Conservation (phyloP, 1,140 invertebrate genomes). For the Philopotamus ludificatus region DNA sequence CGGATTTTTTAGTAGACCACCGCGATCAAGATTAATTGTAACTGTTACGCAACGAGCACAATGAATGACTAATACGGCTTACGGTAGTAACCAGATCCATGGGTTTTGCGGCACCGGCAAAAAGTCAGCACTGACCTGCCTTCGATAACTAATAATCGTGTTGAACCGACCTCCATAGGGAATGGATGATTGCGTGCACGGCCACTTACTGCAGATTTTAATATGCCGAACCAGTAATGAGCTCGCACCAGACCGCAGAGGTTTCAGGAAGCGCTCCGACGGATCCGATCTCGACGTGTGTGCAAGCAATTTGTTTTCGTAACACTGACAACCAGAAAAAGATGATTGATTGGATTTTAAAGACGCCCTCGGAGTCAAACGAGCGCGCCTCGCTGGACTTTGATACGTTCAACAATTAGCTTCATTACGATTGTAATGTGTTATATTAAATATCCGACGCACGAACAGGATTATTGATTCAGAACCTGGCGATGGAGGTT, state of each 20-base stretch:
- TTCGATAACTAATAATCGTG: conserved; percentile 19
- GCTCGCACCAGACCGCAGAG: neutral
- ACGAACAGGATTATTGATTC: no score
- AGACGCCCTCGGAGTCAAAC: no score
- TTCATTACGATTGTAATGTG: no score
- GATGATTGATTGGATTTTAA: no score
- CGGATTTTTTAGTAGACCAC: no score
- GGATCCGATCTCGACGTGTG: conserved; percentile 7
- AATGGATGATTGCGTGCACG: conserved; percentile 16
- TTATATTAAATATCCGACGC: no score
- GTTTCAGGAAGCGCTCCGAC: neutral
- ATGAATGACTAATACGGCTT: neutral
- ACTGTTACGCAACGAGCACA: neutral
- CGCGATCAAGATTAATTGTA: neutral
- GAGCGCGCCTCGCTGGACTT: no score
- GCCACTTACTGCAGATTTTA: conserved; percentile 3
- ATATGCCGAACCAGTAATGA: neutral
- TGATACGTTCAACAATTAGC: no score
- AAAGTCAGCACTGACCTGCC: conserved; percentile 16
- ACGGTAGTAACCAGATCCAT: neutral
- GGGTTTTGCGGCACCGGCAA: neutral
- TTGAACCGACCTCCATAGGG: conserved; percentile 6
- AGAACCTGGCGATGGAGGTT: no score
- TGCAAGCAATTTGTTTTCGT: neutral
- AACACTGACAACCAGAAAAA: no score